A percentile compares a stretch with the other conserved stretches of the same genome.
Conservation (phyloP, 2,113 vertebrate genomes). For the Triplophysa dalaica region DNA sequence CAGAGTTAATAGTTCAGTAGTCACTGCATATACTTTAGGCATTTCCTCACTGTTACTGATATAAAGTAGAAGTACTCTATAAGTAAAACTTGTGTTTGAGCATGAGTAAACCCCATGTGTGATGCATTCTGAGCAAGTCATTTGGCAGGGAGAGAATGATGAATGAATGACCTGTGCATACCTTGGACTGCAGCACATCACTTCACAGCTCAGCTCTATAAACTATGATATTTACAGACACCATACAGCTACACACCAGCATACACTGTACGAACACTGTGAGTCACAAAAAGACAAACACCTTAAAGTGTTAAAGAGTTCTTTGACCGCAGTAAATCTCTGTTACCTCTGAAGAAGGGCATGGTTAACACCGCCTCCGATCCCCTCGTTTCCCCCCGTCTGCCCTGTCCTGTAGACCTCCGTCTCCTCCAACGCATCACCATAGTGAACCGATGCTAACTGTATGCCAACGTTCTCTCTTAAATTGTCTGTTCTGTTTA, state of each 20-base stretch:
- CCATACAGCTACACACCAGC: not conserved
- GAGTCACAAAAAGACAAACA: not conserved
- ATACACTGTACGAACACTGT: not conserved
- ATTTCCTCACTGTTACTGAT: too few relatives aligned
- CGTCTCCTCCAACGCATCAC: slow-evolving; percentile 68
- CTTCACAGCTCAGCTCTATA: slow-evolving; percentile 4
- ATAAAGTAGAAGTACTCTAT: too few relatives aligned
- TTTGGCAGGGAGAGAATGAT: slow-evolving; percentile 1
- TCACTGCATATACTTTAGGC: too few relatives aligned
- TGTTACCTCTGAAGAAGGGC: slow-evolving; percentile 68
- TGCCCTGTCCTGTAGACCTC: slow-evolving; percentile 61
- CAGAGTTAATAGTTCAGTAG: too few relatives aligned
- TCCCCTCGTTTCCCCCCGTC: slow-evolving; percentile 58
- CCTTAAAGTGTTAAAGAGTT: not conserved
- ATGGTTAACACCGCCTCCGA: slow-evolving; percentile 53
- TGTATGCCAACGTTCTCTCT: not conserved
- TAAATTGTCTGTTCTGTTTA: slow-evolving; percentile 15
- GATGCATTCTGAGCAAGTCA: not conserved
- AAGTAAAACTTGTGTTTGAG: too few relatives aligned
- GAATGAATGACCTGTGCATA: not conserved
- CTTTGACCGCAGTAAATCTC: not conserved
- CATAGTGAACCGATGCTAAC: slow-evolving; percentile 22
- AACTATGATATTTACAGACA: slow-evolving; percentile 5
- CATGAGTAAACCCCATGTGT: not conserved
- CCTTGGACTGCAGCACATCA: slow-evolving; percentile 20